Evolutionary conservation across 2,113 vertebrate genomes (phyloP), one percentile per base, ranked within the genome.

Genomic region (Pluvialis apricaria): DNA sequence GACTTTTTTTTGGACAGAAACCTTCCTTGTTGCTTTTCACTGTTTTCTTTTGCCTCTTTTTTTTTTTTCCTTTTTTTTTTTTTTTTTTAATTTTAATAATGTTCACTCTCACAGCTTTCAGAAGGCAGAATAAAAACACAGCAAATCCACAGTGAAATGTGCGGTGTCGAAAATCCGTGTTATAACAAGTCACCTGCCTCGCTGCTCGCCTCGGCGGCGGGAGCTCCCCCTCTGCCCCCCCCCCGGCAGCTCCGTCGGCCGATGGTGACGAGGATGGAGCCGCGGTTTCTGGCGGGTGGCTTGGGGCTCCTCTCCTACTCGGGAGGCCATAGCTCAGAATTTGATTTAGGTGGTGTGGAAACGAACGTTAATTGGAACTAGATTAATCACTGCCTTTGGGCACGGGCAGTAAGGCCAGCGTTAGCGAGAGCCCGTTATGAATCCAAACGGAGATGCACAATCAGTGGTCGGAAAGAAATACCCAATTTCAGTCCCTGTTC

Each of bases 1-100:
- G 94, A 78, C 91, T 84, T 92, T 96, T 95, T 94, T 88, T 95
- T 94, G 94, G 97, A 95, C 93, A 97, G 94, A 94, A 96, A 96
- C 70, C 55, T 79, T 80, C 91, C 94, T 94, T 97, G 94, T 96
- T 97, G 92, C 95, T 94, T 94, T 85, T 79, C 82, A 32, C 91
- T 86, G 57, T 95, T 97, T 95, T 96, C 92, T 94, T 97, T 80
- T 47, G 19, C 40, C 32, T 0, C 17, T 55, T 52, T n/a, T 38
- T 54, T n/a, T 19, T 25, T 61, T 45, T 54, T n/a, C 17, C 21
- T 61, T 45, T 32, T 32, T 20, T 34, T 26, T 28, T n/a, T 40
- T 38, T 66, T 72, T 44, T 42, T 47, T 65, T 16, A 62, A 82
- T 87, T 80, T 89, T 51, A 88, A 77, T 92, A 86, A 83, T 34